phyloP scores from a whole-genome alignment of 2,113 vertebrate species.

The Oreochromis spilurus region DNA sequence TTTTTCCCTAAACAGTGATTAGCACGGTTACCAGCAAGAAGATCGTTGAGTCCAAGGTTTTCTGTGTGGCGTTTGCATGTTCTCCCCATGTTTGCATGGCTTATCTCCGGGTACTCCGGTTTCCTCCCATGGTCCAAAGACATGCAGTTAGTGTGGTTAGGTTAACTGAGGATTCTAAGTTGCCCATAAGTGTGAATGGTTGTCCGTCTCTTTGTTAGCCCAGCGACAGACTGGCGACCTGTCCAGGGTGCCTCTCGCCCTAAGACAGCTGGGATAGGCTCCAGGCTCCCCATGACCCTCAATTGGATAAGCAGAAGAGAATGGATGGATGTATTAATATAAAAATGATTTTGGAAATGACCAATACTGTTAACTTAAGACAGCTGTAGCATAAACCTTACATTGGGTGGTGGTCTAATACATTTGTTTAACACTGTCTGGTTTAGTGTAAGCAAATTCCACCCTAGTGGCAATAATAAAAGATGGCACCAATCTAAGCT shows the following conservation, averaged over 20 bases:
- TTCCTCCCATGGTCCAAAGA: fast-evolving
- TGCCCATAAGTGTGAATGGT: neutral
- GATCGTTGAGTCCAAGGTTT: fast-evolving
- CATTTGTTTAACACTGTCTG: neutral
- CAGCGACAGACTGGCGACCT: neutral
- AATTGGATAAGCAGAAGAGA: fast-evolving
- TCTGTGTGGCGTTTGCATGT: neutral
- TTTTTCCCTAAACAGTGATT: neutral
- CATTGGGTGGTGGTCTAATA: neutral
- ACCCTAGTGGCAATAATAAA: neutral
- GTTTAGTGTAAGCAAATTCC: neutral
- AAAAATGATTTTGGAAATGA: neutral
- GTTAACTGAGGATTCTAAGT: neutral
- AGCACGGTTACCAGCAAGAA: neutral
- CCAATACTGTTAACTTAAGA: neutral
- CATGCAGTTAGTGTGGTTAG: neutral
- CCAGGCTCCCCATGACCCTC: neutral
- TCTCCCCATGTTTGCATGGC: neutral
- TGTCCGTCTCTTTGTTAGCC: fast-evolving
- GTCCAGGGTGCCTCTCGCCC: neutral
- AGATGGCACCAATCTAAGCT: neutral
- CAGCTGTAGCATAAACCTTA: neutral
- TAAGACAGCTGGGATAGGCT: neutral
- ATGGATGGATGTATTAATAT: neutral
- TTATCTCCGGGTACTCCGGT: fast-evolving